These are phyloP conservation scores for Ennomos erosarius DNA, from an alignment of 2,888 invertebrate species.

Conservation along the genomic window DNA sequence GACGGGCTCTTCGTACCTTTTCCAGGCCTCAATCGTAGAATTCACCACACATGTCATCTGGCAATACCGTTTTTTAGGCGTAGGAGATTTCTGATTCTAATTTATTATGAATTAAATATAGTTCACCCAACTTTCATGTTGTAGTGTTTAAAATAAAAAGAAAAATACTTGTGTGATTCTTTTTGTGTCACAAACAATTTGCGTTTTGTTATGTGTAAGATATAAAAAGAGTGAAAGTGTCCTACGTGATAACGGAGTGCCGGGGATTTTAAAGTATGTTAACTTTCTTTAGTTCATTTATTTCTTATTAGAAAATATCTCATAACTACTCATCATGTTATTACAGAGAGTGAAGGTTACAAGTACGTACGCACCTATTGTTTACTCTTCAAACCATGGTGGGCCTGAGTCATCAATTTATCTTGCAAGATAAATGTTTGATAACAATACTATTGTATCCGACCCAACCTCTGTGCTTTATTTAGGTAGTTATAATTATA, in stretches of 20 bases:
- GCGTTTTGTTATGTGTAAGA: constrained; percentile 17
- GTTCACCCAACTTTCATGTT: too few species aligned
- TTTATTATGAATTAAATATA: too few species aligned
- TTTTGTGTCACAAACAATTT: background rate
- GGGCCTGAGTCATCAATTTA: constrained; percentile 25
- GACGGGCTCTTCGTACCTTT: too few species aligned
- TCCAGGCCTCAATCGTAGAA: too few species aligned
- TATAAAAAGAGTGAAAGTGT: constrained; percentile 34
- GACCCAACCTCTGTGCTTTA: too few species aligned
- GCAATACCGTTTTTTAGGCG: too few species aligned
- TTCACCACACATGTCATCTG: too few species aligned
- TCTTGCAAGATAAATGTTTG: constrained; percentile 24
- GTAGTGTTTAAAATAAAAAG: background rate
- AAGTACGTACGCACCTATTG: background rate
- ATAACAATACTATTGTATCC: constrained; percentile 15
- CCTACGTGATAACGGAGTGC: constrained; percentile 18
- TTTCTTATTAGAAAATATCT: background rate
- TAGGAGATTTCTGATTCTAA: too few species aligned
- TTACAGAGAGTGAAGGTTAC: background rate
- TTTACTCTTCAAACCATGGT: background rate
- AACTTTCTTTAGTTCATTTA: constrained; percentile 9
- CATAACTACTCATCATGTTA: too few species aligned
- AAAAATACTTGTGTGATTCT: background rate
- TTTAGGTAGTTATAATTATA: too few species aligned
- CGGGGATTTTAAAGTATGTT: constrained; percentile 34